phyloP scores from a whole-genome alignment of 1,140 invertebrate species.

The Thalassaphorura encarpata region DNA sequence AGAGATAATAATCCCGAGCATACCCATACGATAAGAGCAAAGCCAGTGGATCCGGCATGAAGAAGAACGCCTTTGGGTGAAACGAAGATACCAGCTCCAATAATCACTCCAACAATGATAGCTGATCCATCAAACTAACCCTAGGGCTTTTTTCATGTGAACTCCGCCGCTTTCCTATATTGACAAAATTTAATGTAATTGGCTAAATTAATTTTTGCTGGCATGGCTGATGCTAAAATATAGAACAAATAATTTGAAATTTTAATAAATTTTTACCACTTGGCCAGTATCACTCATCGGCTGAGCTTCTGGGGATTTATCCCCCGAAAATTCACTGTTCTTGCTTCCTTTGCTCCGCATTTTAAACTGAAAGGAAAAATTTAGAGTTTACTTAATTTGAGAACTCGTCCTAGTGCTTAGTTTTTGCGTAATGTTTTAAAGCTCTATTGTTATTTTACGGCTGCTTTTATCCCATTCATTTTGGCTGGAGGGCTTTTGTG shows the following conservation, averaged over 20 bases:
- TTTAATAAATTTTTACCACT: no score
- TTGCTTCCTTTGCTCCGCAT: background rate
- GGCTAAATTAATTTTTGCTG: no score
- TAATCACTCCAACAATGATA: conserved; percentile 78
- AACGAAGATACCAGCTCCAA: conserved; percentile 89
- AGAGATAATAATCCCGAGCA: conserved; percentile 74
- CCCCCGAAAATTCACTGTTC: conserved; percentile 6
- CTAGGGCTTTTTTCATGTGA: conserved; percentile 61
- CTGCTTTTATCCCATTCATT: no score
- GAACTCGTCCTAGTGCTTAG: no score
- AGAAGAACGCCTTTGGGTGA: conserved; percentile 87
- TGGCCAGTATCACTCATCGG: conserved; percentile 11
- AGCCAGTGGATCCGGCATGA: conserved; percentile 75
- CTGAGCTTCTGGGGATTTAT: background rate
- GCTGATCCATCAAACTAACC: conserved; percentile 74
- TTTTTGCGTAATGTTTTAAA: no score
- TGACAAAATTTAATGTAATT: no score
- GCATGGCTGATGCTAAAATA: no score
- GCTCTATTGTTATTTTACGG: no score
- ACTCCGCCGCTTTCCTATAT: background rate
- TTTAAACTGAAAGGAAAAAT: no score
- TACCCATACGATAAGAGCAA: conserved; percentile 80
- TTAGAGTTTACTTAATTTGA: no score
- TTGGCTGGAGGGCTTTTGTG: no score
- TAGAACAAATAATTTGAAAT: no score